These are phyloP conservation scores for Callaeas wilsoni DNA, from an alignment of 2,113 vertebrate species.

Conservation along the genomic window DNA sequence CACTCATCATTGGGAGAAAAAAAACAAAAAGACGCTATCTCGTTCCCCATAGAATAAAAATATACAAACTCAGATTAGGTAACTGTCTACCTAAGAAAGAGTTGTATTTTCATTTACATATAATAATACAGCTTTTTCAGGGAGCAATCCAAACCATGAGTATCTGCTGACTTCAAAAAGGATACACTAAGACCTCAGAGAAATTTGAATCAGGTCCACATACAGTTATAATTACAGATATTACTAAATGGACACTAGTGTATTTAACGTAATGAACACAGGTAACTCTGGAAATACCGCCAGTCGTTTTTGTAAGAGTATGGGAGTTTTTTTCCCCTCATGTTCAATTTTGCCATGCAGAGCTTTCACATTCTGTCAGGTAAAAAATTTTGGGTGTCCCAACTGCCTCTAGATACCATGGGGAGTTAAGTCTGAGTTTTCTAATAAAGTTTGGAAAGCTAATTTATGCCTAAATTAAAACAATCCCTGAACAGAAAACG, in stretches of 20 bases:
- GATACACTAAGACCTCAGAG: background rate
- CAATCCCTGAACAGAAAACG: background rate
- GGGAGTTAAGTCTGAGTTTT: background rate
- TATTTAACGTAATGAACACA: background rate
- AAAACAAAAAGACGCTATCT: background rate
- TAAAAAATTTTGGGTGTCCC: background rate
- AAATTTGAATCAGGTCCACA: background rate
- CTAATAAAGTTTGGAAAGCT: background rate
- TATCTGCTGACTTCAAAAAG: background rate
- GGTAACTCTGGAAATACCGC: background rate
- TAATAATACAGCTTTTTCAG: background rate
- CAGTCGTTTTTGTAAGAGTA: background rate
- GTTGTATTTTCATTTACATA: background rate
- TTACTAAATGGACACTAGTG: background rate
- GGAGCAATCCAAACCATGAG: background rate
- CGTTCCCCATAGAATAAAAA: background rate
- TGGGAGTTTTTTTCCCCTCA: background rate
- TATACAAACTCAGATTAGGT: background rate
- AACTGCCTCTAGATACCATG: background rate
- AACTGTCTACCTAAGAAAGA: background rate
- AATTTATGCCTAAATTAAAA: background rate
- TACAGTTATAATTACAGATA: background rate
- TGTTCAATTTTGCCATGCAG: background rate
- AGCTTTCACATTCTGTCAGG: background rate
- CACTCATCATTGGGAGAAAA: background rate